Percentiles rank a stretch among this genome's conserved stretches.
These are phyloP conservation scores for Papilio machaon DNA, from an alignment of 1,140 invertebrate genomes.

Conservation along the genomic window DNA sequence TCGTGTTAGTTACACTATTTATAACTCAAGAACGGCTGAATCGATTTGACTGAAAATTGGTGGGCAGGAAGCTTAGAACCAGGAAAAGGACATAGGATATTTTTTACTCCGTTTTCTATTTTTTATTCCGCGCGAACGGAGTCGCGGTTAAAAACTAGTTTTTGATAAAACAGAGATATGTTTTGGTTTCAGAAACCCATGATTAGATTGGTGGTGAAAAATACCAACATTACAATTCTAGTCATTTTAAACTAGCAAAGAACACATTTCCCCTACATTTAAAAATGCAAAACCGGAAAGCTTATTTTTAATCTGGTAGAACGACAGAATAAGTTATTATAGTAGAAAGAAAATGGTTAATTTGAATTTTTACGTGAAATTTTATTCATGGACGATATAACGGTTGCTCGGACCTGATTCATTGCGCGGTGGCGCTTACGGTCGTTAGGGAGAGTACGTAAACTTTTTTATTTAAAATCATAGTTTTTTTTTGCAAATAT, in stretches of 20 bases:
- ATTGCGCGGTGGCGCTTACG: constrained; percentile 1
- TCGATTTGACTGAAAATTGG: no score
- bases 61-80: no score
- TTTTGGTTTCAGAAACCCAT: no score
- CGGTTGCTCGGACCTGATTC: not conserved
- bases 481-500: not conserved
- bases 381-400: constrained; percentile 24
- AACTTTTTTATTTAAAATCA: not conserved
- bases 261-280: not conserved
- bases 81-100: no score
- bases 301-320: constrained; percentile 23
- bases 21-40: no score
- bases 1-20: no score
- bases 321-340: constrained; percentile 12
- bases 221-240: not conserved
- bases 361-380: constrained; percentile 24
- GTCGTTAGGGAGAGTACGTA: not conserved
- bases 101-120: no score
- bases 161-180: no score
- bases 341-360: constrained; percentile 22
- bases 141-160: no score
- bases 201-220: not conserved
- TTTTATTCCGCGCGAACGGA: no score
- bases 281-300: constrained; percentile 15
- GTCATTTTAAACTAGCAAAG: not conserved